phyloP scores from a whole-genome alignment of 2,797 vertebrate species.

The Sphenopsis melanotis region DNA sequence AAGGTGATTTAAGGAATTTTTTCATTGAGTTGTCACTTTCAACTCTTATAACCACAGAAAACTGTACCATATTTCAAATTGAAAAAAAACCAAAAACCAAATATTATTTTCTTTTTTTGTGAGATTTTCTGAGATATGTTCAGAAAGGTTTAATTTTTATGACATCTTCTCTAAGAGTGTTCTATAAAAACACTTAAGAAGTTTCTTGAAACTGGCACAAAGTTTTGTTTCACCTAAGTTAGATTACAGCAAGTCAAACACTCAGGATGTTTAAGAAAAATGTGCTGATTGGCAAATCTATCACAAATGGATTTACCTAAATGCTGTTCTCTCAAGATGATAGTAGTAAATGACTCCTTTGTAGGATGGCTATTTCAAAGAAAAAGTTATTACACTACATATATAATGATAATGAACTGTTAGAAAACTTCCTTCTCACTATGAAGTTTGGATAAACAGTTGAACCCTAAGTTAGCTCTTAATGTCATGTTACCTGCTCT shows the following conservation, averaged over 20 bases:
- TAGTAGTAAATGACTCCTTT: background rate
- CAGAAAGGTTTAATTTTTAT: background rate
- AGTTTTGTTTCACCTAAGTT: background rate
- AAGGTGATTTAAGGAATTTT: background rate
- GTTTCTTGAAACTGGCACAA: background rate
- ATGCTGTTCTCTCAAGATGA: background rate
- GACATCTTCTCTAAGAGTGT: background rate
- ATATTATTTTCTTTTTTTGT: background rate
- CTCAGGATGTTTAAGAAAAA: background rate
- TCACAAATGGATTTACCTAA: constrained; percentile 4
- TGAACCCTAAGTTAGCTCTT: background rate
- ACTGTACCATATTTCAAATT: background rate
- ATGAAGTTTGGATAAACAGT: background rate
- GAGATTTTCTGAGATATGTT: background rate
- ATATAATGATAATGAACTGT: background rate
- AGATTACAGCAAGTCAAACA: background rate
- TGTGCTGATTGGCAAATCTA: background rate
- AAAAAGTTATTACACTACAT: background rate
- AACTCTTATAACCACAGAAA: background rate
- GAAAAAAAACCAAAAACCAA: background rate
- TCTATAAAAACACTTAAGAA: background rate
- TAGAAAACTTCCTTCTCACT: background rate
- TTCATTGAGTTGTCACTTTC: background rate
- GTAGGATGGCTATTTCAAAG: background rate
- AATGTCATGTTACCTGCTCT: background rate